Evolutionary conservation across 1,140 invertebrate genomes (phyloP).

Genomic region (Sitophilus oryzae): DNA sequence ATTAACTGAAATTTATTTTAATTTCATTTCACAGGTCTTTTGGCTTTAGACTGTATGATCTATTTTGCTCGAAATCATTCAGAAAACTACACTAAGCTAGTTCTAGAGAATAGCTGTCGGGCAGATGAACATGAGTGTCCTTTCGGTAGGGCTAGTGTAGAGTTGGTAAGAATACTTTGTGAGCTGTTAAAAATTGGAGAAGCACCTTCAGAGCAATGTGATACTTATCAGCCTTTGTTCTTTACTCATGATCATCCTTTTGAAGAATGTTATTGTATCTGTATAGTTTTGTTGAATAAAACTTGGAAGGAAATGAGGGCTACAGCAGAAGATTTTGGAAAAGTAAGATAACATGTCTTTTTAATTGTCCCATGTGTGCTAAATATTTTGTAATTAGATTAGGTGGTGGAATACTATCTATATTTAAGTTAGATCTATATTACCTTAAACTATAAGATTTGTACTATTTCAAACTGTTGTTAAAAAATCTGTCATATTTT

Average conservation of each 20-base stretch:
- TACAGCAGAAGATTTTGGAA: conserved; percentile 88
- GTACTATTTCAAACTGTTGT: no score
- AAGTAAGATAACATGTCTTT: no score
- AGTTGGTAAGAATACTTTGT: conserved; percentile 82
- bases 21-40: conserved; percentile 68
- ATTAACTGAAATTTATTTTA: no score
- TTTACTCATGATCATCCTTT: conserved; percentile 93
- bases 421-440: no score
- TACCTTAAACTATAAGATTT: no score
- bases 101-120: conserved; percentile 89
- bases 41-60: conserved; percentile 91
- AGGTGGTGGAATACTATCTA: no score
- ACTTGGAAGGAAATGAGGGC: conserved; percentile 99
- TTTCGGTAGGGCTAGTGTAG: conserved; percentile 88
- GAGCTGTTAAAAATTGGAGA: conserved; percentile 89
- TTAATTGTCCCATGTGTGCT: no score
- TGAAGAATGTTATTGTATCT: conserved; percentile 92
- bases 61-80: conserved; percentile 89
- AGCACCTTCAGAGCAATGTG: conserved; percentile 79
- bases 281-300: conserved; percentile 87
- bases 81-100: conserved; percentile 88
- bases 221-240: conserved; percentile 88
- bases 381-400: no score
- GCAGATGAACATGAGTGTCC: conserved; percentile 95
- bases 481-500: no score